These are phyloP conservation scores for Rhodinocichla rosea DNA, from an alignment of 2,113 vertebrate species.

Conservation along the genomic window DNA sequence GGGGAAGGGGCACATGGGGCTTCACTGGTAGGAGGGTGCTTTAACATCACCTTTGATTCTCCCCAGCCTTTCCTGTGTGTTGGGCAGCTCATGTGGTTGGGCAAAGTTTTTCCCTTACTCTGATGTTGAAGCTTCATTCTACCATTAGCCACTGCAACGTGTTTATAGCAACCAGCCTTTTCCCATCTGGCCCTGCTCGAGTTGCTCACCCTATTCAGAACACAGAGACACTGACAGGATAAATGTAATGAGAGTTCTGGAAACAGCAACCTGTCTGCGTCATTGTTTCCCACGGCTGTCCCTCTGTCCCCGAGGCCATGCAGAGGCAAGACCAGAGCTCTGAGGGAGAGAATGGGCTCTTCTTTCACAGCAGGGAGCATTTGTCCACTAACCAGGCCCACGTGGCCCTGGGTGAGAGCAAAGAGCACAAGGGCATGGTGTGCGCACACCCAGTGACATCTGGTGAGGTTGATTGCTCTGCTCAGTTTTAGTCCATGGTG, in stretches of 20 bases:
- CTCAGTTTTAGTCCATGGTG: background rate
- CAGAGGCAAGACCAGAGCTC: background rate
- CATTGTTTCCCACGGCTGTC: rapidly evolving
- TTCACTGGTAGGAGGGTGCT: background rate
- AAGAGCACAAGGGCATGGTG: background rate
- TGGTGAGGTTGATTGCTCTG: background rate
- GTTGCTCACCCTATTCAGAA: background rate
- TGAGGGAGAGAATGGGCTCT: rapidly evolving
- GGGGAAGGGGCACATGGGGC: background rate
- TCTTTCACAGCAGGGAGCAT: rapidly evolving
- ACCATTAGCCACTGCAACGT: background rate
- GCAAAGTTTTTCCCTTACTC: background rate
- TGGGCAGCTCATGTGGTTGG: background rate
- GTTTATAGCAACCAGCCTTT: background rate
- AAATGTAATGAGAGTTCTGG: background rate
- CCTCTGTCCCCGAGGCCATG: rapidly evolving
- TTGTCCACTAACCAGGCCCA: rapidly evolving
- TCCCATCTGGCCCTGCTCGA: background rate
- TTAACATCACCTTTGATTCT: rapidly evolving
- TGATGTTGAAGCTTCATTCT: background rate
- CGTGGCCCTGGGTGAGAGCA: background rate
- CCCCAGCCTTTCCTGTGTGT: background rate
- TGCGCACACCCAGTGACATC: background rate
- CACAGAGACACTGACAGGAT: background rate
- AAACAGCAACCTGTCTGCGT: background rate